These are phyloP conservation scores for Lycorma delicatula DNA, from an alignment of 1,140 invertebrate genomes.

Conservation along the genomic window DNA sequence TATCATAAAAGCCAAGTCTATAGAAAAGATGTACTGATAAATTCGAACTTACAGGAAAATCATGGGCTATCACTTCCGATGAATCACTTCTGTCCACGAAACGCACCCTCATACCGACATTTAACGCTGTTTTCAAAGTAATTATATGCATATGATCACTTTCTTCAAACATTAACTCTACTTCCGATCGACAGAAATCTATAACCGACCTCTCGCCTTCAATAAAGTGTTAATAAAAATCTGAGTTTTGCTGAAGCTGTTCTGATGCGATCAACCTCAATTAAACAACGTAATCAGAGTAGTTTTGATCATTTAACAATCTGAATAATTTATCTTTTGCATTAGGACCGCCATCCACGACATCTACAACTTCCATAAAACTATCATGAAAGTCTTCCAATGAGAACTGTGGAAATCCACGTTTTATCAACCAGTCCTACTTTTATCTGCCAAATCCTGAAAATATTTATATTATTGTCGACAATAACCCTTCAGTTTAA, in stretches of 20 bases:
- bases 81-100: conserved; percentile 91
- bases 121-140: conserved; percentile 81
- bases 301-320: background rate
- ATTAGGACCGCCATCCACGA: background rate
- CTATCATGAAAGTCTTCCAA: too few relatives aligned
- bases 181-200: conserved; percentile 43
- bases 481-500: too few relatives aligned
- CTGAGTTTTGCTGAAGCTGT: background rate
- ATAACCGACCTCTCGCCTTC: background rate
- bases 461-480: too few relatives aligned
- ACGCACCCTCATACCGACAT: conserved; percentile 78
- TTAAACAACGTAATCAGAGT: background rate
- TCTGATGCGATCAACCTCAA: background rate
- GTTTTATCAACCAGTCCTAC: too few relatives aligned
- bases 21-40: conserved; percentile 80
- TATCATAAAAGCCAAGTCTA: conserved; percentile 94
- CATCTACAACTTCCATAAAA: background rate
- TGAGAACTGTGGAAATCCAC: too few relatives aligned
- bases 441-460: too few relatives aligned
- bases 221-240: background rate
- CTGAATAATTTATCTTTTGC: background rate
- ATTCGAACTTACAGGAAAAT: conserved; percentile 75
- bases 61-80: conserved; percentile 64
- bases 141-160: conserved; percentile 98
- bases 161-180: conserved; percentile 98